Percentiles rank a stretch among this genome's conserved stretches.
Conservation (phyloP, 1,140 invertebrate species). For the Polypedilum pembai region DNA sequence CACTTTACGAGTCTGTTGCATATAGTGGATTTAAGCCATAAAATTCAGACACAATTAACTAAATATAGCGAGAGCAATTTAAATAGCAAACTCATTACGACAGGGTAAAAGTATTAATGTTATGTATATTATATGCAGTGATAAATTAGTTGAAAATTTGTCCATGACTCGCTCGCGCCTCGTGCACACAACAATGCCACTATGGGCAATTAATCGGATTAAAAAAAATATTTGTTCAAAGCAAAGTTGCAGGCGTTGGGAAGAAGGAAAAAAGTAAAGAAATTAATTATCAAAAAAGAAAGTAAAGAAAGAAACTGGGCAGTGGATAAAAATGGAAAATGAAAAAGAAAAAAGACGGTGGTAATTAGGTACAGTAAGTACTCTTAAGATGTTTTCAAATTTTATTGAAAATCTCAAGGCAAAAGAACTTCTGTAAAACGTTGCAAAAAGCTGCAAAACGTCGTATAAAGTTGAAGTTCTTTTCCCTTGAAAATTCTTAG, state of each 20-base stretch:
- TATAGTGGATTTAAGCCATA: constrained; percentile 12
- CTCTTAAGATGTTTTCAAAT: neutral
- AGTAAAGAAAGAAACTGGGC: neutral
- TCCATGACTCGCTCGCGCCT: neutral
- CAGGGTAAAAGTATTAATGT: neutral
- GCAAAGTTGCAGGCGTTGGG: neutral
- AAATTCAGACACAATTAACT: constrained; percentile 2
- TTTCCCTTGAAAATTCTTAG: too few relatives aligned
- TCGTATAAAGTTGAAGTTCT: too few relatives aligned
- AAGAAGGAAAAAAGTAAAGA: neutral
- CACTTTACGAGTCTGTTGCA: neutral
- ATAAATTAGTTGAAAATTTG: constrained; percentile 19
- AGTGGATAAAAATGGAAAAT: too few relatives aligned
- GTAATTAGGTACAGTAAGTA: neutral
- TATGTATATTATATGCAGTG: neutral
- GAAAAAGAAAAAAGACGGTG: neutral
- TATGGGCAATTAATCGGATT: constrained; percentile 23
- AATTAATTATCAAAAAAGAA: constrained; percentile 27
- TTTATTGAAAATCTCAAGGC: too few relatives aligned
- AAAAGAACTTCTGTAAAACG: too few relatives aligned
- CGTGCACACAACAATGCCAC: neutral
- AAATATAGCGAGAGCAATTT: neutral
- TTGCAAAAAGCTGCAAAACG: too few relatives aligned
- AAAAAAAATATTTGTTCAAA: neutral
- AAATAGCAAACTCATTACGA: neutral